A percentile compares a stretch with the other conserved stretches of the same genome.
Evolutionary conservation across 2,888 invertebrate genomes (phyloP).

Genomic region (Agrochola lychnidis): DNA sequence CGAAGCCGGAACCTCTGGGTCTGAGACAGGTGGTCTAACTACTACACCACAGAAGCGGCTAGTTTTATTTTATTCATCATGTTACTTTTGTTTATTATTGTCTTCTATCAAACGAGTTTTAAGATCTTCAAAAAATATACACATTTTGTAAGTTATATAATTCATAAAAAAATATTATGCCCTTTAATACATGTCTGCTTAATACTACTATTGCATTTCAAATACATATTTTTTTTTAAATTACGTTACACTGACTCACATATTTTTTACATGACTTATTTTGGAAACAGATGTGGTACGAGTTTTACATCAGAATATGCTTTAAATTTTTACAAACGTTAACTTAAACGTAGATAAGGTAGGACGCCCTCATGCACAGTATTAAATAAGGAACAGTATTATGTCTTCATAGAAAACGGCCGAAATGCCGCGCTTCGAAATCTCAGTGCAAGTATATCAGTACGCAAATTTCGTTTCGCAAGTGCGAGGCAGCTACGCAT

Average conservation of each 20-base stretch:
- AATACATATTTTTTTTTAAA: slow-evolving; percentile 2
- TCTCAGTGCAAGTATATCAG: too few species aligned
- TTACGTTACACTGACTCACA: slow-evolving; percentile 2
- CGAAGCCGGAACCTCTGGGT: too few species aligned
- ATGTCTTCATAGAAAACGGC: too few species aligned
- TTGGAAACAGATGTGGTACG: neutral
- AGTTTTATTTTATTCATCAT: too few species aligned
- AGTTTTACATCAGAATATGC: neutral
- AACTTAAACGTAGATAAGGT: neutral
- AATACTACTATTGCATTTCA: neutral
- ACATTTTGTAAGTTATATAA: neutral
- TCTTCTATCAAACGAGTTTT: neutral
- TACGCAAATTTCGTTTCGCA: too few species aligned
- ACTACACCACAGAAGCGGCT: too few species aligned
- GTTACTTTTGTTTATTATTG: neutral
- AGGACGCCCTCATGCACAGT: neutral
- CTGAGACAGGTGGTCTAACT: too few species aligned
- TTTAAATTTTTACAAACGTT: neutral
- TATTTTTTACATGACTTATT: neutral
- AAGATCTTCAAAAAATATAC: slow-evolving; percentile 20
- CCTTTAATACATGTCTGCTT: slow-evolving; percentile 27
- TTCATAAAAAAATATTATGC: slow-evolving; percentile 25
- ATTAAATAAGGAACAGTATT: too few species aligned
- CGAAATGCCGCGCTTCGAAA: too few species aligned
- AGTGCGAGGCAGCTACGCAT: too few species aligned